Percentiles rank a stretch among this genome's conserved stretches.
Conservation (phyloP, 1,140 invertebrate genomes). For the Aethina tumida region DNA sequence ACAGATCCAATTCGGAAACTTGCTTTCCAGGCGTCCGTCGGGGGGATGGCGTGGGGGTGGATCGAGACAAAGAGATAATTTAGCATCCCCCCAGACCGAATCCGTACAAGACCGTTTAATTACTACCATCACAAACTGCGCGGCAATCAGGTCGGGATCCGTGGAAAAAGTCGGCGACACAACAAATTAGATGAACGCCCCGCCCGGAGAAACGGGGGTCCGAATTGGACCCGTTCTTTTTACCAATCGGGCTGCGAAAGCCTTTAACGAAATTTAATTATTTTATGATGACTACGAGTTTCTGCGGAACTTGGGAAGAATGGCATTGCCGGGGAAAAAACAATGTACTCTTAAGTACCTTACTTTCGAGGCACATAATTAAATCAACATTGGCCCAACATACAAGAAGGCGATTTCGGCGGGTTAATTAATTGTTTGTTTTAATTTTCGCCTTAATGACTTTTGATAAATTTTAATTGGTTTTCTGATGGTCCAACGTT, state of each 20-base stretch:
- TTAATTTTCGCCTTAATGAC: too few relatives aligned
- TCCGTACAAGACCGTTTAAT: conserved; percentile 8
- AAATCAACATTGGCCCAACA: too few relatives aligned
- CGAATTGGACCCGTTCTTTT: neutral
- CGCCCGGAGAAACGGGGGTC: neutral
- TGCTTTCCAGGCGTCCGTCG: too few relatives aligned
- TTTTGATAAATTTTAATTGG: too few relatives aligned
- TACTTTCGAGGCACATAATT: neutral
- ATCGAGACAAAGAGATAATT: conserved; percentile 4
- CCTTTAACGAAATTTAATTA: conserved; percentile 6
- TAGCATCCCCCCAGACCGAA: neutral
- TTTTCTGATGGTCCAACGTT: too few relatives aligned
- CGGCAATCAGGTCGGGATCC: conserved; percentile 9
- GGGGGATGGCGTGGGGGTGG: neutral
- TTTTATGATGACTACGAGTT: conserved; percentile 4
- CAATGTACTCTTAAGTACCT: conserved; percentile 2
- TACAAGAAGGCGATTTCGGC: too few relatives aligned
- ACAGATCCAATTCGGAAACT: neutral
- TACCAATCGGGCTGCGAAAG: neutral
- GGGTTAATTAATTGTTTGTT: too few relatives aligned
- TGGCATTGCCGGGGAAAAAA: neutral
- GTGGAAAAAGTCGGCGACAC: conserved; percentile 7
- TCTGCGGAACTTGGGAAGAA: conserved; percentile 2
- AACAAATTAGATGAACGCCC: conserved; percentile 8
- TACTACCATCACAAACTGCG: conserved; percentile 2